phyloP scores from a whole-genome alignment of 2,888 invertebrate species.

The Drosophila meridiana region DNA sequence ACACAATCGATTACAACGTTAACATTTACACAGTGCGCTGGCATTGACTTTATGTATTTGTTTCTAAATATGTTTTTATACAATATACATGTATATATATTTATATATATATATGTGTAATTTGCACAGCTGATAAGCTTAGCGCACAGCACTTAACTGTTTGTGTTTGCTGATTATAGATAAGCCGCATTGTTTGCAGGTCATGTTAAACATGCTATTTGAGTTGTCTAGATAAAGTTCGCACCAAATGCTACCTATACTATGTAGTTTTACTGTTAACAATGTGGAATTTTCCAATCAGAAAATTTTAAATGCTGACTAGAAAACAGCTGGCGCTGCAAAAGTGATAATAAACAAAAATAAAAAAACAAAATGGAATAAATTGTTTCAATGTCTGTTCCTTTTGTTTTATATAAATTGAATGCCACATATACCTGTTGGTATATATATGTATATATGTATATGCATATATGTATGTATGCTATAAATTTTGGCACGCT shows the following conservation, averaged over 20 bases:
- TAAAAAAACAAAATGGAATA: background rate
- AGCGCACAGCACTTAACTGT: constrained; percentile 35
- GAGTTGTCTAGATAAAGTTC: constrained; percentile 40
- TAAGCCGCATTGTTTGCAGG: constrained; percentile 40
- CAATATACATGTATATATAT: background rate
- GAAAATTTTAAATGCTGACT: constrained; percentile 1
- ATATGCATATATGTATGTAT: constrained; percentile 1
- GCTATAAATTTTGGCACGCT: constrained; percentile 61
- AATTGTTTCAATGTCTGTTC: constrained; percentile 15
- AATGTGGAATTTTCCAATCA: constrained; percentile 22
- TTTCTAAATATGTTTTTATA: constrained; percentile 1
- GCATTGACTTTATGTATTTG: background rate
- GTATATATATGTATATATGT: constrained; percentile 9
- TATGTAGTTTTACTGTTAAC: constrained; percentile 3
- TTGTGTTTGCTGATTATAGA: constrained; percentile 53
- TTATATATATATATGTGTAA: constrained; percentile 4
- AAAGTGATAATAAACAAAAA: constrained; percentile 8
- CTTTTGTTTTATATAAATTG: constrained; percentile 34
- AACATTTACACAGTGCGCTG: constrained; percentile 13
- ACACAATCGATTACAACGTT: constrained; percentile 9
- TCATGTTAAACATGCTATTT: constrained; percentile 45
- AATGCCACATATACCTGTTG: constrained; percentile 17
- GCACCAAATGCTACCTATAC: background rate
- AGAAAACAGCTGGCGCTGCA: constrained; percentile 20
- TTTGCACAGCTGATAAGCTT: constrained; percentile 47